These are phyloP conservation scores for Diabrotica undecimpunctata DNA, from an alignment of 1,140 invertebrate species.

Conservation along the genomic window DNA sequence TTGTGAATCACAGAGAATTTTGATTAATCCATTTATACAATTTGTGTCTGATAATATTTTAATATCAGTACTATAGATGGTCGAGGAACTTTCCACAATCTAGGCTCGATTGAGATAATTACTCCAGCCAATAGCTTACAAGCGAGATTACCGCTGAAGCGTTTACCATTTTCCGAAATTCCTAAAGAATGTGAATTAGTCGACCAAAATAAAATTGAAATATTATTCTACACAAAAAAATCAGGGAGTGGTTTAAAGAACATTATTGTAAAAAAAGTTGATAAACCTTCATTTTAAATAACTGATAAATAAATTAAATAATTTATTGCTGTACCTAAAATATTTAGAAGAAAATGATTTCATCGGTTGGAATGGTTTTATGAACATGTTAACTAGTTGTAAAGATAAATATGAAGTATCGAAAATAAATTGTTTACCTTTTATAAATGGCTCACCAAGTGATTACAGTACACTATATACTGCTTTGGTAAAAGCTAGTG, in stretches of 20 bases:
- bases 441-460: constrained; percentile 1
- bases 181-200: neutral
- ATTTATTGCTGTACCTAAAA: constrained; percentile 23
- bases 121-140: constrained; percentile 17
- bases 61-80: constrained; percentile 31
- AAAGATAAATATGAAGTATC: constrained; percentile 24
- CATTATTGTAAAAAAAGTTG: neutral
- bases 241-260: neutral
- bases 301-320: constrained; percentile 14
- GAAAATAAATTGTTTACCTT: constrained; percentile 8
- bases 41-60: constrained; percentile 32
- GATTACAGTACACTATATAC: constrained; percentile 6
- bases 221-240: neutral
- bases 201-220: neutral
- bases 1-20: constrained; percentile 4
- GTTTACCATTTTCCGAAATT: neutral
- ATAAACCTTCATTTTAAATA: neutral
- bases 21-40: constrained; percentile 31
- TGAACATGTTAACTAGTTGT: constrained; percentile 29
- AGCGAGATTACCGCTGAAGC: constrained; percentile 9
- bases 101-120: constrained; percentile 30
- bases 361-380: constrained; percentile 24
- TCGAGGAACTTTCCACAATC: constrained; percentile 8
- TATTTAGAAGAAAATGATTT: constrained; percentile 18
- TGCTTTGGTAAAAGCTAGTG: neutral